phyloP scores from a whole-genome alignment of 2,113 vertebrate genomes.

The Gallinago undulata region DNA sequence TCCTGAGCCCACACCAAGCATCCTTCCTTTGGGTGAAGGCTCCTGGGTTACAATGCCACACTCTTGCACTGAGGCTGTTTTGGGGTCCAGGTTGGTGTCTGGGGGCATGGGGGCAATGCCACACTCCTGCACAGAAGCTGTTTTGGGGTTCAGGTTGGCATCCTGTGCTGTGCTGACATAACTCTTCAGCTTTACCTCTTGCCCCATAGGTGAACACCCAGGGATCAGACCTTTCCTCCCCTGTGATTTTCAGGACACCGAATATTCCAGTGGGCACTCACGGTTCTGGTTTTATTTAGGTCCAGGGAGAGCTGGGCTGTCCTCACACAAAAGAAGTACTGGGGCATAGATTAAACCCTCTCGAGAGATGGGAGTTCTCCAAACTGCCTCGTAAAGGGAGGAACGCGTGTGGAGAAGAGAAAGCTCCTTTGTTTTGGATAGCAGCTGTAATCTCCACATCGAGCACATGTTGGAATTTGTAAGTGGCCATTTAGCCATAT shows the following conservation, averaged over 20 bases:
- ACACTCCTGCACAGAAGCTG: background rate
- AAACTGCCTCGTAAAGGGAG: conserved; percentile 38
- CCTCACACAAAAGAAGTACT: conserved; percentile 14
- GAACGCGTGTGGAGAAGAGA: background rate
- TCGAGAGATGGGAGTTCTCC: background rate
- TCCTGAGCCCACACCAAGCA: background rate
- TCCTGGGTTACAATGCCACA: background rate
- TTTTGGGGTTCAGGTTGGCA: background rate
- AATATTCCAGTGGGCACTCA: background rate
- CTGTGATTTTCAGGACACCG: background rate
- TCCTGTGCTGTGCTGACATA: background rate
- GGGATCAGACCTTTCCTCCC: background rate
- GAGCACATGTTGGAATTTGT: conserved; percentile 48
- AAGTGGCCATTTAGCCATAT: conserved; percentile 58
- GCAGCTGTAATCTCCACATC: conserved; percentile 65
- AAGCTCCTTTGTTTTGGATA: conserved; percentile 56
- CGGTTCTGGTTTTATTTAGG: background rate
- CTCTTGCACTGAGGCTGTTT: background rate
- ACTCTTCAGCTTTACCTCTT: background rate
- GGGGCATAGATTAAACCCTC: conserved; percentile 25
- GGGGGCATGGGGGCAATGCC: background rate
- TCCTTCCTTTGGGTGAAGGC: background rate
- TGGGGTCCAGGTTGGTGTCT: background rate
- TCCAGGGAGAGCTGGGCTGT: background rate
- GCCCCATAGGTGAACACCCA: background rate